These are phyloP conservation scores for Tetragonula clypearis DNA, from an alignment of 1,140 invertebrate genomes.

Conservation along the genomic window DNA sequence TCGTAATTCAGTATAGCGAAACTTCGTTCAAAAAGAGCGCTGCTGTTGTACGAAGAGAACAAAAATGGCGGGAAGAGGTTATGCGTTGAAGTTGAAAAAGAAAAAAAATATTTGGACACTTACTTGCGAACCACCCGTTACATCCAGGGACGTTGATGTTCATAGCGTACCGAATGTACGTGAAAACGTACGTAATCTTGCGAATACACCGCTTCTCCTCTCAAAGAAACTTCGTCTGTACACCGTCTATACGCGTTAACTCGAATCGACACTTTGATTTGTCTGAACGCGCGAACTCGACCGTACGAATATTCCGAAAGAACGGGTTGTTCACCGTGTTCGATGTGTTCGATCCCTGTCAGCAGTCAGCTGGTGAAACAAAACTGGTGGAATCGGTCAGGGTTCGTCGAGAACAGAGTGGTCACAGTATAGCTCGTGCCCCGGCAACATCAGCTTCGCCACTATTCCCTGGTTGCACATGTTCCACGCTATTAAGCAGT, in stretches of 20 bases:
- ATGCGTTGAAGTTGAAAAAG: background rate
- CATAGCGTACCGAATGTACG: constrained; percentile 53
- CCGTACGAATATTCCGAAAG: constrained; percentile 3
- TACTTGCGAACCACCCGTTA: constrained; percentile 60
- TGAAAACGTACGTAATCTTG: constrained; percentile 45
- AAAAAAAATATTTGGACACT: constrained; percentile 36
- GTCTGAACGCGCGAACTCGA: background rate
- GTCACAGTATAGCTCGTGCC: constrained; percentile 42
- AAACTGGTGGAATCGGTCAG: constrained; percentile 44
- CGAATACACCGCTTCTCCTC: constrained; percentile 27
- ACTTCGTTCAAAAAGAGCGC: background rate
- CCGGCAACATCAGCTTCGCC: constrained; percentile 42
- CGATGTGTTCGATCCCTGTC: background rate
- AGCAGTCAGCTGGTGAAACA: constrained; percentile 39
- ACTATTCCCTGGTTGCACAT: constrained; percentile 54
- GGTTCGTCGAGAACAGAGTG: constrained; percentile 50
- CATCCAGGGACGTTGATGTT: constrained; percentile 52
- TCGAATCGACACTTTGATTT: constrained; percentile 40
- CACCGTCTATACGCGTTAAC: constrained; percentile 29
- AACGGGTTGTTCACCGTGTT: constrained; percentile 5
- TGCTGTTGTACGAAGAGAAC: background rate
- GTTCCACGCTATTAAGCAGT: constrained; percentile 47
- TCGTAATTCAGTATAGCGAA: background rate
- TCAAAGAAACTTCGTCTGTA: constrained; percentile 26
- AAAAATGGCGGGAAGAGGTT: background rate